A percentile compares a stretch with the other conserved stretches of the same genome.
Evolutionary conservation across 2,888 invertebrate genomes (phyloP).

Genomic region (Pheosia gnoma): DNA sequence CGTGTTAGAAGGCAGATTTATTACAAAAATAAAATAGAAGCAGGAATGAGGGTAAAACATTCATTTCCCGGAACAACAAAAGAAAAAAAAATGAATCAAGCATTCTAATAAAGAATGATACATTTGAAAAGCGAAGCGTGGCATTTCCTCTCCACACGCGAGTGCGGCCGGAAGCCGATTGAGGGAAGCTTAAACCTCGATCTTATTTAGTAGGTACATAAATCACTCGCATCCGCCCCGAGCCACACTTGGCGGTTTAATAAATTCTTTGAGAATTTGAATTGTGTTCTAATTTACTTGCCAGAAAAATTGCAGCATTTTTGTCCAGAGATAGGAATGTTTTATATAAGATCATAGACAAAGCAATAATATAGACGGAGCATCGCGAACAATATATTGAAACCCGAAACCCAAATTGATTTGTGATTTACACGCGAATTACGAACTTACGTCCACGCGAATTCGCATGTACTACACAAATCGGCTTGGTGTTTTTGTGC

Average conservation of each 20-base stretch:
- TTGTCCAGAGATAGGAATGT: too few species aligned
- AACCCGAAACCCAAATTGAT: too few species aligned
- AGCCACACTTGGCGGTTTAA: constrained; percentile 1
- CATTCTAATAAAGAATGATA: constrained; percentile 1
- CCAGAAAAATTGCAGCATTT: neutral
- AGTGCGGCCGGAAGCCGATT: neutral
- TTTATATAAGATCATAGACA: too few species aligned
- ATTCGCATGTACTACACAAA: too few species aligned
- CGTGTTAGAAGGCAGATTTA: too few species aligned
- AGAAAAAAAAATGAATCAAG: neutral
- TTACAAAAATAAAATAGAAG: too few species aligned
- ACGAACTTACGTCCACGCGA: too few species aligned
- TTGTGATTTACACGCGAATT: too few species aligned
- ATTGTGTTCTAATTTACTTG: neutral
- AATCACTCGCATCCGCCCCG: constrained; percentile 1
- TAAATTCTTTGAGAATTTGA: neutral
- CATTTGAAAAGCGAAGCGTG: neutral
- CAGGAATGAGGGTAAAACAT: too few species aligned
- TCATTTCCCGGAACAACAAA: neutral
- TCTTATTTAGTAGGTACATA: constrained; percentile 2
- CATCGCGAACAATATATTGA: too few species aligned
- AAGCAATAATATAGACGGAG: too few species aligned
- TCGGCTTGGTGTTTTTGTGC: too few species aligned
- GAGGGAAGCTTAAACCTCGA: constrained; percentile 3
- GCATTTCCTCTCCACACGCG: neutral